Conservation (phyloP, 1,140 invertebrate genomes). For the Mya arenaria region DNA sequence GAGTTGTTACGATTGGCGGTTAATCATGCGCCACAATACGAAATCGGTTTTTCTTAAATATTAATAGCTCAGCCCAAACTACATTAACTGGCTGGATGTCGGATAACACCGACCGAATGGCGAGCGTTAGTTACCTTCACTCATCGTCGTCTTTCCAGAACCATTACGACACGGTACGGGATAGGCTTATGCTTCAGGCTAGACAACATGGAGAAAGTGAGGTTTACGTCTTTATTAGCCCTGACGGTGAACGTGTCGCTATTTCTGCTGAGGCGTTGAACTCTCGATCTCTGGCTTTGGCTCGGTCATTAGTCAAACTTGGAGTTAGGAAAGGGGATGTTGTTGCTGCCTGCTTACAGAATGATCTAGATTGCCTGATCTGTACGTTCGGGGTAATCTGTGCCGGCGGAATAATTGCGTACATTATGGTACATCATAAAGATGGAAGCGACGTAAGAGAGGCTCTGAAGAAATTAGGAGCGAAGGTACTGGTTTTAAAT, state of each 20-base stretch:
- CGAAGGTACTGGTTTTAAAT: not conserved
- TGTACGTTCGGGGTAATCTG: not conserved
- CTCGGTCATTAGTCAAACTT: not conserved
- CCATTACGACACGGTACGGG: not conserved
- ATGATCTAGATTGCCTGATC: not conserved
- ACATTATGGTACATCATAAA: not conserved
- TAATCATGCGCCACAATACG: too few species aligned
- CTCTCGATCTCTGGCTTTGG: not conserved
- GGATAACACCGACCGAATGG: too few species aligned
- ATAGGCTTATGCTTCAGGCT: not conserved
- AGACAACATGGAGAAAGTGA: not conserved
- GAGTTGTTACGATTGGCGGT: too few species aligned
- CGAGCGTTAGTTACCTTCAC: conserved; percentile 23
- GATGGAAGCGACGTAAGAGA: not conserved
- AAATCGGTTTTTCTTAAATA: too few species aligned
- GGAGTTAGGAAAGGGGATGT: conserved; percentile 9
- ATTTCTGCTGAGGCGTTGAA: not conserved
- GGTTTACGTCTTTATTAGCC: conserved; percentile 7
- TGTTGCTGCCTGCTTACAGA: not conserved
- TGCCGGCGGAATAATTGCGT: not conserved
- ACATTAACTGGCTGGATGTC: too few species aligned
- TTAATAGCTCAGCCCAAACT: too few species aligned
- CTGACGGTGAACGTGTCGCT: not conserved
- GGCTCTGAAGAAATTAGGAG: not conserved
- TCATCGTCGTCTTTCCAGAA: not conserved